These are phyloP conservation scores for Mesochorus sp. DNA, from an alignment of 2,888 invertebrate genomes.

Conservation along the genomic window DNA sequence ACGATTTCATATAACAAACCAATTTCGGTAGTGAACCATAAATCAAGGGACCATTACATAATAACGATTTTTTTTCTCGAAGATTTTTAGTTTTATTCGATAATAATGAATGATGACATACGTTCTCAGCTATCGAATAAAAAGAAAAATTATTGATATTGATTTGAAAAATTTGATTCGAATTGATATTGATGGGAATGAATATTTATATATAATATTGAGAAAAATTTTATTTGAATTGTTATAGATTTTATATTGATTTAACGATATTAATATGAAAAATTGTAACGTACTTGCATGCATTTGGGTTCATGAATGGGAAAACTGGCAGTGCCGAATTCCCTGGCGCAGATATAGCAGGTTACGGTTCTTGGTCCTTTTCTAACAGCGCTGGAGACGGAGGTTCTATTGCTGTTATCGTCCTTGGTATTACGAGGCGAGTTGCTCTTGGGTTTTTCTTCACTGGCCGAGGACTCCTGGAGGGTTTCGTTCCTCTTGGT, in stretches of 20 bases:
- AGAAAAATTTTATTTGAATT: too few relatives aligned
- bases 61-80: too few relatives aligned
- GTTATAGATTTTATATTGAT: background rate
- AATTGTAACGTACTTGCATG: conserved; percentile 82
- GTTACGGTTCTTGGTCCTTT: conserved; percentile 80
- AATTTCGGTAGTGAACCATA: conserved; percentile 13
- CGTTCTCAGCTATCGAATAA: too few relatives aligned
- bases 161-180: too few relatives aligned
- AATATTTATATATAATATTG: too few relatives aligned
- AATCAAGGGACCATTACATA: too few relatives aligned
- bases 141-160: too few relatives aligned
- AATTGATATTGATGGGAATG: too few relatives aligned
- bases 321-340: conserved; percentile 87
- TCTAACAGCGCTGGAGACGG: conserved; percentile 29
- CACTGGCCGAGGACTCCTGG: conserved; percentile 33
- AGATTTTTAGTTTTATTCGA: too few relatives aligned
- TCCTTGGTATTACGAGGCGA: conserved; percentile 25
- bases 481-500: conserved; percentile 63
- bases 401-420: background rate
- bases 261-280: background rate
- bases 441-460: background rate
- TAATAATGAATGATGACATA: too few relatives aligned
- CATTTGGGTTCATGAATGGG: conserved; percentile 88
- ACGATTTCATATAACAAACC: conserved; percentile 50
- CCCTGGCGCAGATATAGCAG: conserved; percentile 87